Percentiles rank a stretch among this genome's conserved stretches.
These are phyloP conservation scores for Fundulus diaphanus DNA, from an alignment of 2,797 vertebrate genomes.

Conservation along the genomic window DNA sequence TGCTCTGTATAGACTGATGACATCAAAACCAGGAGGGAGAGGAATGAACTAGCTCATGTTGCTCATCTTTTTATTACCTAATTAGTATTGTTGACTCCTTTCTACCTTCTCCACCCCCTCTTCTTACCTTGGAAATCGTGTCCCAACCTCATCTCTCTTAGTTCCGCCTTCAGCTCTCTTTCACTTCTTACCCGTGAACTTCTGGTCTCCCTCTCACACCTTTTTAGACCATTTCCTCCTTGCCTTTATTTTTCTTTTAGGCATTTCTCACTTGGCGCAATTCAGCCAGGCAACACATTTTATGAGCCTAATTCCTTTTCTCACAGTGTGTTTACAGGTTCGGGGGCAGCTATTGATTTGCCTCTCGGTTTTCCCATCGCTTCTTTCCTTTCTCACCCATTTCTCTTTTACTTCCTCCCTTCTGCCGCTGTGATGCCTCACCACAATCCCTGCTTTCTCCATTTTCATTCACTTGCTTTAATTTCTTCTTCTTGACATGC, in stretches of 20 bases:
- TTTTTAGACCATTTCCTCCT: slow-evolving; percentile 26
- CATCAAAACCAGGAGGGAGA: slow-evolving; percentile 29
- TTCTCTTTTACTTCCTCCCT: slow-evolving; percentile 32
- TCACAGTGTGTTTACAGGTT: slow-evolving; percentile 74
- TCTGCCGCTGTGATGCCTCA: slow-evolving; percentile 49
- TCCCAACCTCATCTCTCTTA: not conserved
- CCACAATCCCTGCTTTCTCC: slow-evolving; percentile 37
- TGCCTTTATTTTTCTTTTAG: slow-evolving; percentile 57
- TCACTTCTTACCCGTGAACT: slow-evolving; percentile 30
- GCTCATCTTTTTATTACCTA: slow-evolving; percentile 26
- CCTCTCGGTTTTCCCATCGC: slow-evolving; percentile 63
- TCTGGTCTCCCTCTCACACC: slow-evolving; percentile 32
- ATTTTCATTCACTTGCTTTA: slow-evolving; percentile 45
- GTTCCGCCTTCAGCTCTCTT: slow-evolving; percentile 31
- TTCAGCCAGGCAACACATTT: slow-evolving; percentile 67
- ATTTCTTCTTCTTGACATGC: slow-evolving; percentile 18
- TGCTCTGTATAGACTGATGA: slow-evolving; percentile 31
- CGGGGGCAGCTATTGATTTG: slow-evolving; percentile 76
- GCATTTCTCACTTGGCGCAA: slow-evolving; percentile 56
- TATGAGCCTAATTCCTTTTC: slow-evolving; percentile 70
- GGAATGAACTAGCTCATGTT: slow-evolving; percentile 14
- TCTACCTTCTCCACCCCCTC: slow-evolving; percentile 11
- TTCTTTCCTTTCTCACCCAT: slow-evolving; percentile 47
- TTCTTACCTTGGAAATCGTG: slow-evolving; percentile 20
- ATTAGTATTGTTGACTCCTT: slow-evolving; percentile 16